These are phyloP conservation scores for Lissocephala sabroskyi DNA, from an alignment of 2,888 invertebrate species.

Conservation along the genomic window DNA sequence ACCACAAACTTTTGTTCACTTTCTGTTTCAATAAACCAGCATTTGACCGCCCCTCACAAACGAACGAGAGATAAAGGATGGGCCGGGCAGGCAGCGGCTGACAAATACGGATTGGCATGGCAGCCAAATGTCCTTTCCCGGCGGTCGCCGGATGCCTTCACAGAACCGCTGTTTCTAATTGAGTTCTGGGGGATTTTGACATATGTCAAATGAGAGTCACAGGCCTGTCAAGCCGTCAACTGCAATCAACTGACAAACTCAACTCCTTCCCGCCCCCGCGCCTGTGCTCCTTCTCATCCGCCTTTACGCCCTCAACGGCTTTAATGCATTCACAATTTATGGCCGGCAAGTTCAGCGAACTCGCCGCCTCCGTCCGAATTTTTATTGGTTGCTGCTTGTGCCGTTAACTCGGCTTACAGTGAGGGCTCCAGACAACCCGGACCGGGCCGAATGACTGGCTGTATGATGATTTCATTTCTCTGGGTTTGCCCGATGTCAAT, in stretches of 20 bases:
- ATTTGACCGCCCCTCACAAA: no score
- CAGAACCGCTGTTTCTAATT: slow-evolving; percentile 35
- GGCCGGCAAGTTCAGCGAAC: slow-evolving; percentile 8
- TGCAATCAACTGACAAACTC: slow-evolving; percentile 1
- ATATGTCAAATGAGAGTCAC: slow-evolving; percentile 53
- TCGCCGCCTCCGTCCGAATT: not conserved
- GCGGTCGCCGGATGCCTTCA: no score
- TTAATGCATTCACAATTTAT: slow-evolving; percentile 41
- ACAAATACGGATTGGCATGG: no score
- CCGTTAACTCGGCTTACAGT: not conserved
- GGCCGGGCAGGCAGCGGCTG: no score
- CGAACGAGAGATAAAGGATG: no score
- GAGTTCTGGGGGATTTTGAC: slow-evolving; percentile 54
- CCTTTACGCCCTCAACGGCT: not conserved
- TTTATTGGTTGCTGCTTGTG: no score
- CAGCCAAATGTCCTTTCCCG: no score
- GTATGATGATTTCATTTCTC: not conserved
- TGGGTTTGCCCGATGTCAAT: slow-evolving; percentile 6
- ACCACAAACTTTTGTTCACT: no score
- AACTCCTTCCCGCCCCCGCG: no score
- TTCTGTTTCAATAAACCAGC: no score
- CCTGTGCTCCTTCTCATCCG: no score
- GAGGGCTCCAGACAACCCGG: not conserved
- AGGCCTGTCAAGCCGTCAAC: slow-evolving; percentile 39
- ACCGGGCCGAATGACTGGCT: not conserved